Conservation (phyloP, 1,140 invertebrate genomes). For the Nomia melanderi region DNA sequence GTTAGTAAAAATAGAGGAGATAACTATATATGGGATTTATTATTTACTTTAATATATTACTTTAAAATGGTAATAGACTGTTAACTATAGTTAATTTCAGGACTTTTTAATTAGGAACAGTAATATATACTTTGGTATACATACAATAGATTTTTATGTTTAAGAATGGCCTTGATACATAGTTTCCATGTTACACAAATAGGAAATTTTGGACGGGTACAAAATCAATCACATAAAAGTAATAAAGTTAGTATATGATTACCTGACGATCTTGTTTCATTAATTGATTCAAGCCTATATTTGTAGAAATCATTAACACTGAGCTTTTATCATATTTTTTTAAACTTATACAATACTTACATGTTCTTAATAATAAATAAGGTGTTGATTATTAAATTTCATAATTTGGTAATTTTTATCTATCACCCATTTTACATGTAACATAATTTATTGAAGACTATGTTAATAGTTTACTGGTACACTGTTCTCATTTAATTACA, state of each 20-base stretch:
- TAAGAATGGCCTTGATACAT: constrained; percentile 59
- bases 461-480: constrained; percentile 4
- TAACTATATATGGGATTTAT: constrained; percentile 55
- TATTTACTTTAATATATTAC: constrained; percentile 64
- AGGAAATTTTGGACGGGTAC: constrained; percentile 20
- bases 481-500: constrained; percentile 15
- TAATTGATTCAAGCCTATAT: constrained; percentile 39
- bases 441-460: constrained; percentile 13
- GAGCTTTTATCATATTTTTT: not conserved
- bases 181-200: constrained; percentile 50
- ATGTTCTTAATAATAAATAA: constrained; percentile 20
- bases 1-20: constrained; percentile 65
- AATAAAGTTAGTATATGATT: constrained; percentile 46
- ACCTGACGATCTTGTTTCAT: constrained; percentile 51
- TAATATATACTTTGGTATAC: constrained; percentile 66
- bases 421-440: not conserved
- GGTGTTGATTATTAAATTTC: constrained; percentile 15
- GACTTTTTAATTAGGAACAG: constrained; percentile 57
- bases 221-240: constrained; percentile 45
- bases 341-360: constrained; percentile 39
- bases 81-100: constrained; percentile 59
- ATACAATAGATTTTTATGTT: constrained; percentile 51
- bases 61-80: constrained; percentile 58
- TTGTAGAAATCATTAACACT: constrained; percentile 17
- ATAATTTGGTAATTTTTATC: constrained; percentile 5